Evolutionary conservation across 1,140 invertebrate genomes (phyloP), one percentile per base, ranked within the genome.

Genomic region (Triops cancriformis): DNA sequence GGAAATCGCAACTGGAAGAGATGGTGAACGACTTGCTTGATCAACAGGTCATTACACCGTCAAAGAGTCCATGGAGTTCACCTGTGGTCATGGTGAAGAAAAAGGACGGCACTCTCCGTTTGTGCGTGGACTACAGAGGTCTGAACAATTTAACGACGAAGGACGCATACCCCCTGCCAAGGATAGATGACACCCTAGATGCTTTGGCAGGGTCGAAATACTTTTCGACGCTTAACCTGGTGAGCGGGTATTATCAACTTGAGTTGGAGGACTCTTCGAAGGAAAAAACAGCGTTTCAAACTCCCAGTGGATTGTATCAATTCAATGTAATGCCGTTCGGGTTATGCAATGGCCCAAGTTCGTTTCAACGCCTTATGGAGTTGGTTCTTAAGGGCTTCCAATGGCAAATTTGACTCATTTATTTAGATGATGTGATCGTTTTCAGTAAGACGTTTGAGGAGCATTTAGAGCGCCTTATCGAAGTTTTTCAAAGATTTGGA

Each of bases 241-340:
- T 77, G 12, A 78, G 79, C 41, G 83, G 84, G 10, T 84, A 81
- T 75, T 85, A 84, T 84, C 86, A 87, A 77, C 80, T 87, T 4
- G 75, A 74, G 41, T 76, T 88, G n/a, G 74, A 83, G 7, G 18
- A 77, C 12, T 76, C 80, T 3, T 82, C 83, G 74, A 82, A 78
- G 9, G 72, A 82, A 37, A 84, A 85, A 76, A 86, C 86, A 1
- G 85, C 85, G 0, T 86, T 87, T 80, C 80, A 80, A 1, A 81
- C 82, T 9, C 81, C 82, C 1, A 77, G 82, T 23, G 14, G n/a
- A n/a, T n/a, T n/a, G n/a, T n/a, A n/a, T n/a, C n/a, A n/a, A n/a
- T n/a, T n/a, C n/a, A n/a, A n/a, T n/a, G n/a, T n/a, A n/a, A n/a
- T n/a, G n/a, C n/a, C n/a, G n/a, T n/a, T n/a, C n/a, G n/a, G n/a